Conservation (phyloP, 1,140 invertebrate genomes). For the Bombus confusus region DNA sequence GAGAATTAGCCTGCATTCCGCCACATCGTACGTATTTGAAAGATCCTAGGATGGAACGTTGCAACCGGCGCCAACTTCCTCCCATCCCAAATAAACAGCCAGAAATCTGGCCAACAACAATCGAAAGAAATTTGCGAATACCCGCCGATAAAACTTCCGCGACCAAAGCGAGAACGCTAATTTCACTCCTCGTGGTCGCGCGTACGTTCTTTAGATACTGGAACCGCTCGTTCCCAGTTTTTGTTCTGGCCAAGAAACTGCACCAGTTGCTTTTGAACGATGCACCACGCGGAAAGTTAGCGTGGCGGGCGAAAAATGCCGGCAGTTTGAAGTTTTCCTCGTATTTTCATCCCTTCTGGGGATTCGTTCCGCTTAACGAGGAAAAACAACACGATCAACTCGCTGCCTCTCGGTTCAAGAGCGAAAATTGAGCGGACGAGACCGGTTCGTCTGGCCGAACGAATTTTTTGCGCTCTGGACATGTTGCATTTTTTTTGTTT, state of each 20-base stretch:
- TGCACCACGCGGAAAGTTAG: background rate
- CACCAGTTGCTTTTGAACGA: constrained; percentile 2
- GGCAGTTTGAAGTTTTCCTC: background rate
- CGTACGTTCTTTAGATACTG: background rate
- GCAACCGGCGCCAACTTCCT: background rate
- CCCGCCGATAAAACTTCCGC: too few relatives aligned
- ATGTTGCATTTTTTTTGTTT: background rate
- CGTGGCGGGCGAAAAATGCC: background rate
- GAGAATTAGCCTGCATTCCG: background rate
- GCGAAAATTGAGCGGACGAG: constrained; percentile 18
- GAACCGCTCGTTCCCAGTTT: background rate
- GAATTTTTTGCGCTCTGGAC: background rate
- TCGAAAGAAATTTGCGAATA: background rate
- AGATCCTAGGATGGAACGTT: background rate
- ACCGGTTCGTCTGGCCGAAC: background rate
- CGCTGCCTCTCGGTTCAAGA: background rate
- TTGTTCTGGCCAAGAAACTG: background rate
- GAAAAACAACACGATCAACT: constrained; percentile 28
- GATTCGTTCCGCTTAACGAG: background rate
- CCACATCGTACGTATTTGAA: background rate
- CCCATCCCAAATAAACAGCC: too few relatives aligned
- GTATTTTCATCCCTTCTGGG: background rate
- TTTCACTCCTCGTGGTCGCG: background rate
- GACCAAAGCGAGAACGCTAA: background rate
- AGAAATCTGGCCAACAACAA: background rate